Base-by-base conservation (phyloP, 2,888 invertebrate genomes). In the Dolichomitus sp. region DNA sequence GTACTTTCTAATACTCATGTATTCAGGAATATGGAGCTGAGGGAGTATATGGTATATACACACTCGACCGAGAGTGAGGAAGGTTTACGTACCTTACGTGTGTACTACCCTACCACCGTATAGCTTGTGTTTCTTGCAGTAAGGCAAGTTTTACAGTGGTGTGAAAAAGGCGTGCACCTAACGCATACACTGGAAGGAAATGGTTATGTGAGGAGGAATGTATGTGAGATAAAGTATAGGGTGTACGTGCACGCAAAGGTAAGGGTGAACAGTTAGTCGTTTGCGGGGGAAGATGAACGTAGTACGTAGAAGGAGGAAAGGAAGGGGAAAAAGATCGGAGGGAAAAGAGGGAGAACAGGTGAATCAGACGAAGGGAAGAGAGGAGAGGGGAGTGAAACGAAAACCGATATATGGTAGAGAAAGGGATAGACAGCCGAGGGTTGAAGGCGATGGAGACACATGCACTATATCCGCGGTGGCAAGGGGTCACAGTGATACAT, bases 401-500 rank as follows among this genome's bases (percentile, higher is more conserved):
- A 52, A 61, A 54, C 40, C 54, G 75, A 63, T 52, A 63, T 52
- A 72, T 48, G 45, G 37, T 9, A 37, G 72, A 74, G 63, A 50
- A 40, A 66, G 57, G 68, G 48, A 63, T 45, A 54, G 30, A 61
- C 45, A 30, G 23, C 14, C 12, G 37, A 76, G 61, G 54, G 45
- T 17, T 14, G 27, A 27, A 45, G 45, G 17, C 42, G 59, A 66
- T 72, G 61, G 50, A 75, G 65, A 59, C 52, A 54, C 66, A 75
- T 76, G 72, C 63, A 65, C 42, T 65, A 30, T 37, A 63, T 48
- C 45, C 65, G 48, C 23, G 27, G 40, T 14, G 74, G 66, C 11
- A 48, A 33, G 40, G 69, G 37, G 19, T 30, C 59, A 77, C 59
- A 87, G 86, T 81, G 83, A 89, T 87, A 88, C 89, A 87, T 85